Evolutionary conservation across 2,113 vertebrate species (phyloP).

Genomic region (Malurus elegans): DNA sequence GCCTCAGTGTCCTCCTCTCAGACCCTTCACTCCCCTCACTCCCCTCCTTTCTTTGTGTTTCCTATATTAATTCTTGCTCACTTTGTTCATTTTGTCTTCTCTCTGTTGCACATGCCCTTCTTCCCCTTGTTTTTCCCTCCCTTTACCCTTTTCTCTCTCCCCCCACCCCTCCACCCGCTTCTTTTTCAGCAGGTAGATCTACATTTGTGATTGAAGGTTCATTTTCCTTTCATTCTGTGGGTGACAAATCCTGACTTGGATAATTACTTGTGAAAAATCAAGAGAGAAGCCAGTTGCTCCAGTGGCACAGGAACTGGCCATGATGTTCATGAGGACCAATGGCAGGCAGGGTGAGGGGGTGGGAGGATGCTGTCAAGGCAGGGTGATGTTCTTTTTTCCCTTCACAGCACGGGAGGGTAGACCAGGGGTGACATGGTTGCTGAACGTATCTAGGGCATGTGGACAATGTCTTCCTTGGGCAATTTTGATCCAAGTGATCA

Average conservation of each 20-base stretch:
- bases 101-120: not conserved
- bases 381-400: not conserved
- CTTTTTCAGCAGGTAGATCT: conserved; percentile 18
- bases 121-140: not conserved
- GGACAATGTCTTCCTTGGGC: not conserved
- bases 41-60: not conserved
- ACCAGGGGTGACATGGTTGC: rapidly evolving
- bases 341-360: not conserved
- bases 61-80: not conserved
- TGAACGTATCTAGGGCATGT: not conserved
- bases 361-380: not conserved
- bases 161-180: not conserved
- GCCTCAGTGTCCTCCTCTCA: not conserved
- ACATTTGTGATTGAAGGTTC: conserved; percentile 61
- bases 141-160: not conserved
- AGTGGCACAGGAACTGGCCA: not conserved
- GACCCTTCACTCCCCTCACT: not conserved
- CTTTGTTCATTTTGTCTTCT: not conserved
- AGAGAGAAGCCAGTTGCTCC: conserved; percentile 61
- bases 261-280: conserved; percentile 77
- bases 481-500: not conserved
- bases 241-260: conserved; percentile 57
- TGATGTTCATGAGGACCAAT: not conserved
- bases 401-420: not conserved
- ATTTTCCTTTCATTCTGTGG: conserved; percentile 67